Conservation (phyloP, 2,113 vertebrate genomes). For the Beaufortia kweichowensis region DNA sequence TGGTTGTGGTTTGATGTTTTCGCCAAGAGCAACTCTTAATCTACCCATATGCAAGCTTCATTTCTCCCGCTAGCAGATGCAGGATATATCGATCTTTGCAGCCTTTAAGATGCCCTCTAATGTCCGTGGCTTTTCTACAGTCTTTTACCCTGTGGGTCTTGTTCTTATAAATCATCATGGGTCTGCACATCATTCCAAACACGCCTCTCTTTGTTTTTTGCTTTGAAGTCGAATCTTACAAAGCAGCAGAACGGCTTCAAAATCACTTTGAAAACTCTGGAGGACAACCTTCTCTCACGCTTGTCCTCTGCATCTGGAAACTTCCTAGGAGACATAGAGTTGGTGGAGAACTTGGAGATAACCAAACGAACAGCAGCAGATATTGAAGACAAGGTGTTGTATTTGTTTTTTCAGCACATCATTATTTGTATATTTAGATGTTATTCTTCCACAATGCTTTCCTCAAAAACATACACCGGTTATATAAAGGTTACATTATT, state of each 20-base stretch:
- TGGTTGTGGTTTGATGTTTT: slow-evolving; percentile 58
- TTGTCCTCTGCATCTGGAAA: slow-evolving; percentile 91
- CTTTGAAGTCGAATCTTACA: slow-evolving; percentile 86
- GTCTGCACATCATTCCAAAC: slow-evolving; percentile 6
- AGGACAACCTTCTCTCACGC: slow-evolving; percentile 90
- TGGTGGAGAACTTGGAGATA: slow-evolving; percentile 92
- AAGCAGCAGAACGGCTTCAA: slow-evolving; percentile 95
- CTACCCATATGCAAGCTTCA: slow-evolving; percentile 52
- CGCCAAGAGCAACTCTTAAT: slow-evolving; percentile 61
- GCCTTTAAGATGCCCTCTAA: slow-evolving; percentile 62
- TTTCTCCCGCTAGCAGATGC: slow-evolving; percentile 57
- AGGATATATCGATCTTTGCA: slow-evolving; percentile 62
- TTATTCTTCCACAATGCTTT: no score
- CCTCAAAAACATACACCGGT: no score
- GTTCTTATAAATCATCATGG: slow-evolving; percentile 19
- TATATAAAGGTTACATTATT: no score
- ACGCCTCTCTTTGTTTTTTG: slow-evolving; percentile 32
- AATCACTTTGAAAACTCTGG: slow-evolving; percentile 92
- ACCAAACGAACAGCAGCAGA: slow-evolving; percentile 90
- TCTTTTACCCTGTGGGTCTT: neutral
- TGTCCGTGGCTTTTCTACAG: slow-evolving; percentile 27
- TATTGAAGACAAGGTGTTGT: slow-evolving; percentile 85
- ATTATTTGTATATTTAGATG: neutral
- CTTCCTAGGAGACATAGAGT: slow-evolving; percentile 87
- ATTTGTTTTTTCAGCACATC: neutral